Conservation (phyloP, 2,797 vertebrate genomes). For the Hippoglossus hippoglossus region DNA sequence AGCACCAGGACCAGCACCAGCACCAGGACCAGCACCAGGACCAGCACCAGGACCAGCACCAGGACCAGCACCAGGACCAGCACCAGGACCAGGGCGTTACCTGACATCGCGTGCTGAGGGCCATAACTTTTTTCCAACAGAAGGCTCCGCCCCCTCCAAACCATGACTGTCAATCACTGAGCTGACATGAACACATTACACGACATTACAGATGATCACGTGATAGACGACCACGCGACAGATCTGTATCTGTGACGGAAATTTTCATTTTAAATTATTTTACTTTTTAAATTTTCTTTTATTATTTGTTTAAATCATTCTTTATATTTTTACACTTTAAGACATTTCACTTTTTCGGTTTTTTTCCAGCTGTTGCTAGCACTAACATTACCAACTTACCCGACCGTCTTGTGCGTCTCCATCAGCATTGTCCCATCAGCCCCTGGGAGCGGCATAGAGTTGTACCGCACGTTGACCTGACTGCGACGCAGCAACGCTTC, state of each 20-base stretch:
- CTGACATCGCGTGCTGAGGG: slow-evolving; percentile 2
- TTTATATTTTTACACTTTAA: neutral
- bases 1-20: too few relatives aligned
- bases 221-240: neutral
- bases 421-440: slow-evolving; percentile 94
- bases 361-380: neutral
- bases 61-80: neutral
- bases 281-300: neutral
- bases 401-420: slow-evolving; percentile 98
- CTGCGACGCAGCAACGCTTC: slow-evolving; percentile 93
- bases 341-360: neutral
- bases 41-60: neutral
- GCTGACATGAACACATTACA: slow-evolving; percentile 18
- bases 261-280: neutral
- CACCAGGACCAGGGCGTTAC: slow-evolving; percentile 25
- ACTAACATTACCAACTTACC: slow-evolving; percentile 81
- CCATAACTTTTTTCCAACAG: slow-evolving; percentile 4
- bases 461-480: slow-evolving; percentile 97
- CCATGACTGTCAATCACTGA: slow-evolving; percentile 24
- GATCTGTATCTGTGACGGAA: neutral
- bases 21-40: neutral
- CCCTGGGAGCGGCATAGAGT: slow-evolving; percentile 97
- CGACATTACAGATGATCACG: neutral
- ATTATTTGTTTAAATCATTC: neutral
- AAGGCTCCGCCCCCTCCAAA: slow-evolving; percentile 20